phyloP scores from a whole-genome alignment of 2,113 vertebrate genomes.

The Passerina amoena region DNA sequence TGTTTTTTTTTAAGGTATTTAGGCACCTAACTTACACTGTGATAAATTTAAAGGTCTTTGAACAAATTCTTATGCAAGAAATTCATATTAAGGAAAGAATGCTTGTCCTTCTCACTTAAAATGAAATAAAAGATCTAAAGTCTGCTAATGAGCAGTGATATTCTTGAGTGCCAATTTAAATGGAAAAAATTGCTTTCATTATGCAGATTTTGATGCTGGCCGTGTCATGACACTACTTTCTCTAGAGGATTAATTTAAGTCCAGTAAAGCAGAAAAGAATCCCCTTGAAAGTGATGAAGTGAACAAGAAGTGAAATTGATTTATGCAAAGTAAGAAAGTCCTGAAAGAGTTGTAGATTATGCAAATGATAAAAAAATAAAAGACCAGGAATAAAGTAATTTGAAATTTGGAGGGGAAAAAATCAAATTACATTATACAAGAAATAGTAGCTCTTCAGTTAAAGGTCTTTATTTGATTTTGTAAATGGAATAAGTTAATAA shows the following conservation, averaged over 20 bases:
- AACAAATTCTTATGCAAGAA: not conserved
- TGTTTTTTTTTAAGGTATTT: not conserved
- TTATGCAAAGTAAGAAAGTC: slow-evolving; percentile 71
- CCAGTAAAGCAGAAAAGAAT: slow-evolving; percentile 61
- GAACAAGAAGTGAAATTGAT: slow-evolving; percentile 71
- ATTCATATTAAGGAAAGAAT: not conserved
- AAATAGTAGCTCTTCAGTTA: not conserved
- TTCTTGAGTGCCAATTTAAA: slow-evolving; percentile 61
- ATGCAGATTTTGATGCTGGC: slow-evolving; percentile 57
- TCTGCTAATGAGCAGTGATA: slow-evolving; percentile 59
- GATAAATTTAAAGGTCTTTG: not conserved
- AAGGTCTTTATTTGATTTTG: not conserved
- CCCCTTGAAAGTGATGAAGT: slow-evolving; percentile 53
- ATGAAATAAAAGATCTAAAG: slow-evolving; percentile 56
- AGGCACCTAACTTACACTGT: not conserved
- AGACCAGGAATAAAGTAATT: not conserved
- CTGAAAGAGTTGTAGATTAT: slow-evolving; percentile 65
- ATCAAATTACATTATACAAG: not conserved
- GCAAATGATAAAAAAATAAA: slow-evolving; percentile 48
- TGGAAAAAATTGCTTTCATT: slow-evolving; percentile 58
- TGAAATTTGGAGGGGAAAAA: not conserved
- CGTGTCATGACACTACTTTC: slow-evolving; percentile 49
- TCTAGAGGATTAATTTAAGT: slow-evolving; percentile 74
- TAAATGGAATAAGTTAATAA: slow-evolving; percentile 7
- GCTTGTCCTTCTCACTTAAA: slow-evolving; percentile 30